A percentile compares a stretch with the other conserved stretches of the same genome.
Evolutionary conservation across 2,888 invertebrate species (phyloP).

Genomic region (Holacanthella duospinosa): DNA sequence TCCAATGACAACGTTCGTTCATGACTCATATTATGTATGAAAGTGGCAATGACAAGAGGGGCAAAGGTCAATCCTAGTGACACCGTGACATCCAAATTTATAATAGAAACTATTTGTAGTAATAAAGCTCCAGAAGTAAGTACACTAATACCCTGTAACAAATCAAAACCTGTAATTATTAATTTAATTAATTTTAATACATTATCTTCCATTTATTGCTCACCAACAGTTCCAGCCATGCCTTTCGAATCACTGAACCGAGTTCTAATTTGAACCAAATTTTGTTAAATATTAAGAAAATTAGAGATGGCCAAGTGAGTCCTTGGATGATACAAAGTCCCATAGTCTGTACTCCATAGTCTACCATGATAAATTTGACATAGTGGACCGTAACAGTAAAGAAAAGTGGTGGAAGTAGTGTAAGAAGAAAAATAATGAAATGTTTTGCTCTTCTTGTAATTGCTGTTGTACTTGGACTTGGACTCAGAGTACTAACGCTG

Average conservation of each 20-base stretch:
- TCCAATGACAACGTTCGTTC: conserved; percentile 17
- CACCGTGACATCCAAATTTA: conserved; percentile 19
- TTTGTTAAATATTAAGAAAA: conserved; percentile 5
- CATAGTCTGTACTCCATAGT: neutral
- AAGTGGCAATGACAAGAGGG: conserved; percentile 14
- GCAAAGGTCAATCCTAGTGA: conserved; percentile 22
- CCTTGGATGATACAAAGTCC: conserved; percentile 9
- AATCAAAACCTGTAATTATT: too few relatives aligned
- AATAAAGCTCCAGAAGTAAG: conserved; percentile 15
- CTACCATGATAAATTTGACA: conserved; percentile 1
- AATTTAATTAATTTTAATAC: too few relatives aligned
- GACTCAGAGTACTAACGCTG: neutral
- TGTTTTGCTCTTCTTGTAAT: conserved; percentile 1
- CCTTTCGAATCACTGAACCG: neutral
- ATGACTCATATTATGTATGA: conserved; percentile 15
- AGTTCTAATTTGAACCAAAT: neutral
- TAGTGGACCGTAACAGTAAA: conserved; percentile 2
- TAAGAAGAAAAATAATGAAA: neutral
- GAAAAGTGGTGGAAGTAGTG: conserved; percentile 2
- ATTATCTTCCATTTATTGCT: too few relatives aligned
- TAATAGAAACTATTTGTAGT: conserved; percentile 18
- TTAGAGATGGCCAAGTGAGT: conserved; percentile 1
- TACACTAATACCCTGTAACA: conserved; percentile 1
- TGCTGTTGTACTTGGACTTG: neutral
- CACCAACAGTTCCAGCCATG: neutral